Percentiles rank a stretch among this genome's conserved stretches.
Evolutionary conservation across 2,113 vertebrate species (phyloP).

Genomic region (Athene cunicularia): DNA sequence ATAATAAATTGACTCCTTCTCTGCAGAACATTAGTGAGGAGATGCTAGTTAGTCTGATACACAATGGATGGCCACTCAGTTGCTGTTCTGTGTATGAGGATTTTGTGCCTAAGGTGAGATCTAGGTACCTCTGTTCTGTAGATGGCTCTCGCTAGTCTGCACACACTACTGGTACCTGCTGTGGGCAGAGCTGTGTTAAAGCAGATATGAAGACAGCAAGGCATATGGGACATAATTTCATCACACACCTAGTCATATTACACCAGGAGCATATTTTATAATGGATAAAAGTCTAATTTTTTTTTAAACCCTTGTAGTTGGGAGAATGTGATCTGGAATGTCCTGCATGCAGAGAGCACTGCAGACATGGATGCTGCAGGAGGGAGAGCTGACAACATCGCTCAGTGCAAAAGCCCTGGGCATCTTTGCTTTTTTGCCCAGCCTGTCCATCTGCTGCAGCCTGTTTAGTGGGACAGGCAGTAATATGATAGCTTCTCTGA

Average conservation of each 20-base stretch:
- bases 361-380: rapidly evolving
- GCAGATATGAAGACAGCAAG: neutral
- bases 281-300: neutral
- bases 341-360: rapidly evolving
- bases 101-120: neutral
- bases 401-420: neutral
- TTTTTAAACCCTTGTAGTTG: neutral
- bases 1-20: neutral
- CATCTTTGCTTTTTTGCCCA: neutral
- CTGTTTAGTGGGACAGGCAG: neutral
- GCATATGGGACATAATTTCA: neutral
- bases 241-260: neutral
- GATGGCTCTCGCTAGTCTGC: neutral
- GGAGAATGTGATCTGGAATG: neutral
- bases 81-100: neutral
- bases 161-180: rapidly evolving
- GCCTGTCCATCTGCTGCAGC: neutral
- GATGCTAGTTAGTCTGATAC: neutral
- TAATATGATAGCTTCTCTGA: neutral
- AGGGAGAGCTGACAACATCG: neutral
- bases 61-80: neutral
- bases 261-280: neutral
- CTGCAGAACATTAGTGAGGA: neutral
- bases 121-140: neutral
- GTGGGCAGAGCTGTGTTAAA: neutral